Percentiles rank a stretch among this genome's conserved stretches.
phyloP scores from a whole-genome alignment of 2,113 vertebrate species.

The Platysternon megacephalum region DNA sequence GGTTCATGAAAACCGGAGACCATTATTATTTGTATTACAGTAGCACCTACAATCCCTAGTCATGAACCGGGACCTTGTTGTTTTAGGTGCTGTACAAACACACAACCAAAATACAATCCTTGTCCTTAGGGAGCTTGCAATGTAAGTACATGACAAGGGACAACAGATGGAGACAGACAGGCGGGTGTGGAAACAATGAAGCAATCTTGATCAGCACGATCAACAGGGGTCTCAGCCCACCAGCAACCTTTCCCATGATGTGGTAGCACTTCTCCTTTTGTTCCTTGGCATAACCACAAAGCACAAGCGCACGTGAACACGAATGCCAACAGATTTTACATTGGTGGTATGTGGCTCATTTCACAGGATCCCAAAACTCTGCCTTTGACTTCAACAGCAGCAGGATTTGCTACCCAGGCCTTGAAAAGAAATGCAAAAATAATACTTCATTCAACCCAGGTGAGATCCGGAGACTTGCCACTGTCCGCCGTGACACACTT shows the following conservation, averaged over 20 bases:
- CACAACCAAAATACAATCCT: too few relatives aligned
- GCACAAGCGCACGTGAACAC: not conserved
- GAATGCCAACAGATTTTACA: not conserved
- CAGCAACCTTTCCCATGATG: not conserved
- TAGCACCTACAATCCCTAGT: too few relatives aligned
- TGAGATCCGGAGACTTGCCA: constrained; percentile 49
- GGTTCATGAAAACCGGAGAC: not conserved
- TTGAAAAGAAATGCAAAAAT: constrained; percentile 41
- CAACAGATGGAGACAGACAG: too few relatives aligned
- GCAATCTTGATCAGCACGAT: too few relatives aligned
- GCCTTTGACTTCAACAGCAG: not conserved
- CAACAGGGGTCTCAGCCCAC: too few relatives aligned
- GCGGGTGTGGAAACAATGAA: too few relatives aligned
- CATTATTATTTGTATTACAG: too few relatives aligned
- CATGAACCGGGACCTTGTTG: too few relatives aligned
- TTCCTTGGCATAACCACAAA: not conserved
- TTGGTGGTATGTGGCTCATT: not conserved
- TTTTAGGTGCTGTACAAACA: too few relatives aligned
- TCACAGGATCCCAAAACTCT: not conserved
- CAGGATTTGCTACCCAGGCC: not conserved
- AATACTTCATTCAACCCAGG: constrained; percentile 32
- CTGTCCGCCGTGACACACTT: constrained; percentile 57
- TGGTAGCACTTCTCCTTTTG: not conserved
- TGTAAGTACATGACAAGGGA: too few relatives aligned
- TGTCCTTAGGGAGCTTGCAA: too few relatives aligned